Conservation (phyloP, 2,888 invertebrate genomes). For the Thysanoteuthis rhombus region DNA sequence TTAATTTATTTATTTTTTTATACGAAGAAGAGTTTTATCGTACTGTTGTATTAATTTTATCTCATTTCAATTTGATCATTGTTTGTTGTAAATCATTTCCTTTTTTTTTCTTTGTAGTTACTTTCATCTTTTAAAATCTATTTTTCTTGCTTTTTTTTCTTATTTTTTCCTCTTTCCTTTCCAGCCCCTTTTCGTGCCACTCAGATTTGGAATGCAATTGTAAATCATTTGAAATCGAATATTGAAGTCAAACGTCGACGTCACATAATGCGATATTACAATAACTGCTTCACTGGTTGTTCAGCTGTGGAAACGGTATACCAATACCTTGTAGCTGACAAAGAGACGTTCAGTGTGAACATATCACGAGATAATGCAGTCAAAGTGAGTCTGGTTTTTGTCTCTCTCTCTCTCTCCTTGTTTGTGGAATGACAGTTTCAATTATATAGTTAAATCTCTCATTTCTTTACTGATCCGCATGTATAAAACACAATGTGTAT, state of each 20-base stretch:
- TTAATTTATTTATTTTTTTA: too few species aligned
- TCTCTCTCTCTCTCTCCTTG: too few species aligned
- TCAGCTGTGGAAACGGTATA: slow-evolving; percentile 64
- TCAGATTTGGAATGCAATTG: slow-evolving; percentile 65
- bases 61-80: background rate
- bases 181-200: slow-evolving; percentile 62
- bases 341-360: slow-evolving; percentile 54
- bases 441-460: background rate
- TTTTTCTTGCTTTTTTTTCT: background rate
- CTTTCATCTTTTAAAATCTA: too few species aligned
- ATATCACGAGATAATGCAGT: slow-evolving; percentile 60
- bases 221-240: slow-evolving; percentile 55
- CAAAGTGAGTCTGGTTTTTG: slow-evolving; percentile 45
- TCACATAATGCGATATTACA: slow-evolving; percentile 57
- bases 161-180: slow-evolving; percentile 24
- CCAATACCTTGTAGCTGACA: slow-evolving; percentile 57
- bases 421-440: too few species aligned
- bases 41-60: background rate
- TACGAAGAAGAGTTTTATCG: background rate
- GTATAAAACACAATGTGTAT: too few species aligned
- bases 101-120: too few species aligned
- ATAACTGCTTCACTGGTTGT: slow-evolving; percentile 62
- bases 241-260: slow-evolving; percentile 61
- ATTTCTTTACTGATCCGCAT: background rate
- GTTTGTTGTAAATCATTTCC: too few species aligned